These are phyloP conservation scores for Neomonachus schauinslandi DNA, from an alignment of 2,113 vertebrate species.

Conservation along the genomic window DNA sequence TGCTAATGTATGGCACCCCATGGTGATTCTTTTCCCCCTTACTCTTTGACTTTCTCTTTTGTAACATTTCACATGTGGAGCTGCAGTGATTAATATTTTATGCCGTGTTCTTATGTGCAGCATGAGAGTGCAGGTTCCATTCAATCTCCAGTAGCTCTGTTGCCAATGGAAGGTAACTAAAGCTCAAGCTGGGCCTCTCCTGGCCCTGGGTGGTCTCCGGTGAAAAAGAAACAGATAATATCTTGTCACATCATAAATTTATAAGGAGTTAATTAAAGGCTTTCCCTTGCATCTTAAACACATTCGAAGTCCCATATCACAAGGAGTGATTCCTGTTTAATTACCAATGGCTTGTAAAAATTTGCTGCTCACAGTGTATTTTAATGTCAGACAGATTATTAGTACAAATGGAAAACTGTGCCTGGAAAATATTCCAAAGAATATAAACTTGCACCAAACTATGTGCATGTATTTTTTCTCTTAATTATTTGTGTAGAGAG, in stretches of 20 bases:
- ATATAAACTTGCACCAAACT: not conserved
- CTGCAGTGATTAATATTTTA: constrained; percentile 86
- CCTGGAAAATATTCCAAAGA: not conserved
- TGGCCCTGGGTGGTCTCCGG: constrained; percentile 74
- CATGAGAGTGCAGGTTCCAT: constrained; percentile 62
- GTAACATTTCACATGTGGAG: constrained; percentile 83
- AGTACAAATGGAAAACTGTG: constrained; percentile 48
- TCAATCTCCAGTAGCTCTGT: constrained; percentile 73
- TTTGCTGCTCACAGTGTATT: constrained; percentile 68
- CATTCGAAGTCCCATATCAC: constrained; percentile 67
- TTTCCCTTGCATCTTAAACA: constrained; percentile 79
- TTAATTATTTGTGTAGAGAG: constrained; percentile 47
- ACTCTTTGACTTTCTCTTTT: constrained; percentile 79
- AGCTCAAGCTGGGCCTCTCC: constrained; percentile 69
- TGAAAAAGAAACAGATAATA: constrained; percentile 80
- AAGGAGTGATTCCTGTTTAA: constrained; percentile 66
- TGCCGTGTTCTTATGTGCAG: constrained; percentile 79
- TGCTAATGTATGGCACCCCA: constrained; percentile 78
- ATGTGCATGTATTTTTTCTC: constrained; percentile 31
- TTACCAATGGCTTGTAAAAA: constrained; percentile 65
- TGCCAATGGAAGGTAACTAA: constrained; percentile 80
- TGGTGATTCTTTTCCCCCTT: constrained; percentile 57
- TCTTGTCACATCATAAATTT: constrained; percentile 84
- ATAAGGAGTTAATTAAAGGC: constrained; percentile 83
- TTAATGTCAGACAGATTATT: constrained; percentile 62